Conservation (phyloP, 2,113 vertebrate genomes). For the Podarcis cretensis region DNA sequence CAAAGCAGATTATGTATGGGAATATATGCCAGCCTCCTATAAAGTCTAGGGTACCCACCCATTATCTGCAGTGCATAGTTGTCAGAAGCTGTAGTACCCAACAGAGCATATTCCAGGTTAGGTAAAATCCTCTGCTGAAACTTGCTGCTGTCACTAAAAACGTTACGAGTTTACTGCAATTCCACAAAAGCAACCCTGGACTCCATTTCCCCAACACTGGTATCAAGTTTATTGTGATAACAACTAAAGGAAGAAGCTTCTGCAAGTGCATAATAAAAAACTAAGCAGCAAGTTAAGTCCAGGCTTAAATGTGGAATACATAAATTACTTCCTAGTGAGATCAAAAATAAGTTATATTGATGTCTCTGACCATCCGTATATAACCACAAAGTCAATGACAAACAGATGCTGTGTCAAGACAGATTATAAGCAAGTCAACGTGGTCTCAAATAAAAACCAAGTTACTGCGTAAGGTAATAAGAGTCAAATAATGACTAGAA, state of each 20-base stretch:
- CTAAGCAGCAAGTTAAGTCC: conserved; percentile 21
- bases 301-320: conserved; percentile 53
- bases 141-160: not conserved
- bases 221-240: not conserved
- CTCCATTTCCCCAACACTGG: not conserved
- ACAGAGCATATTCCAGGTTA: not conserved
- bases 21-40: not conserved
- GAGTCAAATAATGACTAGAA: not conserved
- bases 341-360: conserved; percentile 37
- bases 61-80: not conserved
- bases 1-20: not conserved
- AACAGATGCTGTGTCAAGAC: conserved; percentile 55
- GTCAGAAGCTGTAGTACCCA: not conserved
- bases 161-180: not conserved
- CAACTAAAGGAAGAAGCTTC: not conserved
- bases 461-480: conserved; percentile 1
- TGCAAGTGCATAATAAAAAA: not conserved
- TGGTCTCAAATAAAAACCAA: conserved; percentile 28
- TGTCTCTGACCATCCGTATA: conserved; percentile 55
- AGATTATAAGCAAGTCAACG: conserved; percentile 33
- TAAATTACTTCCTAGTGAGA: conserved; percentile 32
- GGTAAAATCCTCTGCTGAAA: not conserved
- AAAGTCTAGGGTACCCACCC: not conserved
- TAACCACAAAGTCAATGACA: conserved; percentile 59
- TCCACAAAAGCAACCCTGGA: not conserved